A percentile compares a stretch with the other conserved stretches of the same genome.
phyloP scores from a whole-genome alignment of 2,888 invertebrate genomes.

The Phoenoteleia sp. region DNA sequence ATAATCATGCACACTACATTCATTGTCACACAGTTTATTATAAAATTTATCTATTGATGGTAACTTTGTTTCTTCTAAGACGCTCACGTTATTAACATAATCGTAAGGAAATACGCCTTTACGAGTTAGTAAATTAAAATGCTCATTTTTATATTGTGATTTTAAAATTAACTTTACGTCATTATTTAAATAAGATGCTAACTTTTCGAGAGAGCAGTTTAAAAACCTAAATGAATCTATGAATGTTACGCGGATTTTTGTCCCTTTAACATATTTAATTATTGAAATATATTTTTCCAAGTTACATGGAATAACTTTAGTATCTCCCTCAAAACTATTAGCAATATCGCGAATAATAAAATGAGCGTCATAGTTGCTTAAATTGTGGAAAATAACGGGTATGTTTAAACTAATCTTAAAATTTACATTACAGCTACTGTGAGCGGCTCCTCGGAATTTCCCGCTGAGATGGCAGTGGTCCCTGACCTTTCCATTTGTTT shows the following conservation, averaged over 20 bases:
- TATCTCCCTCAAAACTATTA: not conserved
- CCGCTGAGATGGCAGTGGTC: constrained; percentile 7
- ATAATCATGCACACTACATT: constrained; percentile 75
- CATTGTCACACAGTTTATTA: constrained; percentile 67
- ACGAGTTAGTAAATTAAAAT: not conserved
- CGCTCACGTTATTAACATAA: constrained; percentile 73
- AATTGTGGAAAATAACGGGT: not conserved
- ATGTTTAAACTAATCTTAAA: not conserved
- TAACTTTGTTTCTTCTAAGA: constrained; percentile 70
- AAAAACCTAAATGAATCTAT: constrained; percentile 51
- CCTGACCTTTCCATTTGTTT: not conserved
- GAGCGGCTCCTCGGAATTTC: not conserved
- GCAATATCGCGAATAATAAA: not conserved
- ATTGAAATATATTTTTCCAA: constrained; percentile 79
- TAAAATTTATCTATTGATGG: constrained; percentile 74
- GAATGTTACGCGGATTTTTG: constrained; percentile 35
- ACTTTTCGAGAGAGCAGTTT: constrained; percentile 11
- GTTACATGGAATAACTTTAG: constrained; percentile 44
- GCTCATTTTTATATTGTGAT: not conserved
- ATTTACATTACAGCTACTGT: constrained; percentile 8
- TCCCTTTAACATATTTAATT: constrained; percentile 33
- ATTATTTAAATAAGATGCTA: constrained; percentile 39
- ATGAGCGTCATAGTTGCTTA: not conserved
- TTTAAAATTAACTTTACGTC: constrained; percentile 24
- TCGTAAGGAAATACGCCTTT: constrained; percentile 80